Evolutionary conservation across 2,113 vertebrate species (phyloP).

Genomic region (human): DNA sequence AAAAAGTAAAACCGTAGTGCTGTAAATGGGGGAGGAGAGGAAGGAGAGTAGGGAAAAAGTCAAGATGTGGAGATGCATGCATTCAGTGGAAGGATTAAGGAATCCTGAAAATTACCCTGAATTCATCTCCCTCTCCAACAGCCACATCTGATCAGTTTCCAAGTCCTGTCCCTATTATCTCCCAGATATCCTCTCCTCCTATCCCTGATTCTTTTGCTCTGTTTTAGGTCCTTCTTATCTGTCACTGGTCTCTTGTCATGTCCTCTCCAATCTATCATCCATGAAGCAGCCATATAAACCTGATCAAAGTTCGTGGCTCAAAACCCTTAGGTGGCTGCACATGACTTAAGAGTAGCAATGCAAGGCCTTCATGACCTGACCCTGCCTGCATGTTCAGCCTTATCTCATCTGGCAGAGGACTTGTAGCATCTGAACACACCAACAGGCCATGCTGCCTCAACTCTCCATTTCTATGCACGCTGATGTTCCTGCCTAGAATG

Average conservation of each 20-base stretch:
- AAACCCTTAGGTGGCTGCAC: not conserved
- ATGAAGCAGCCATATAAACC: not conserved
- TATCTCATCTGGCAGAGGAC: not conserved
- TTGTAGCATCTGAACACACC: not conserved
- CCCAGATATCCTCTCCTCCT: not conserved
- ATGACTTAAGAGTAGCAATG: not conserved
- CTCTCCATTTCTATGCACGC: not conserved
- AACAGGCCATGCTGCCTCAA: fast-evolving
- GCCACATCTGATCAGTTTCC: not conserved
- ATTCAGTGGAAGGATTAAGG: not conserved
- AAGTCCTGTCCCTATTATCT: not conserved
- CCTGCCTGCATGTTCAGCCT: not conserved
- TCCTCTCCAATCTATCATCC: not conserved
- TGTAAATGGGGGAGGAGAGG: no score
- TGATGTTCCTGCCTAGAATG: not conserved
- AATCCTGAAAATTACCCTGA: not conserved
- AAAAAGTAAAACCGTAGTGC: not conserved
- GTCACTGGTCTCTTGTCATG: not conserved
- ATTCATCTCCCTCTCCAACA: not conserved
- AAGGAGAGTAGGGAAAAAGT: not conserved
- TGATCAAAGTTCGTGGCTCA: not conserved
- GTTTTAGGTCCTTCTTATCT: not conserved
- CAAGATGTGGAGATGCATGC: not conserved
- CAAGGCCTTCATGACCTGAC: not conserved
- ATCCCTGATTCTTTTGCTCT: fast-evolving